Evolutionary conservation across 2,113 vertebrate genomes (phyloP).

Genomic region (Crotophaga sulcirostris): DNA sequence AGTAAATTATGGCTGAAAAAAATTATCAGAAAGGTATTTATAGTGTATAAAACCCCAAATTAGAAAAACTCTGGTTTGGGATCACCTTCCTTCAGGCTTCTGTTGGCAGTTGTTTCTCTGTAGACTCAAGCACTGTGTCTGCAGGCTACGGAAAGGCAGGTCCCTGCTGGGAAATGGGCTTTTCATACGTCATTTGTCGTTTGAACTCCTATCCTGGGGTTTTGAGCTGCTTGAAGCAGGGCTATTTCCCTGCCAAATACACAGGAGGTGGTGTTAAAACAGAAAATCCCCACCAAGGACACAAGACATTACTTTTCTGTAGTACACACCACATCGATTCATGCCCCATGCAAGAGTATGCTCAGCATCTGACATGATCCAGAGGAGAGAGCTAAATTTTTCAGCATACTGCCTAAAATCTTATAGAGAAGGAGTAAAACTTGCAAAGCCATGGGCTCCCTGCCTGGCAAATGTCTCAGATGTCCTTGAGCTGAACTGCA

Average conservation of each 20-base stretch:
- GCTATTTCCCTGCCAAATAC: not conserved
- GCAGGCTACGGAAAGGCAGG: not conserved
- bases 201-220: not conserved
- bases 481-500: not conserved
- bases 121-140: not conserved
- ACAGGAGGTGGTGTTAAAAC: not conserved
- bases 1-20: not conserved
- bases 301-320: not conserved
- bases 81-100: not conserved
- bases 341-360: rapidly evolving
- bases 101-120: not conserved
- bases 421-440: not conserved
- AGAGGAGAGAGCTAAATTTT: not conserved
- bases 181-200: not conserved
- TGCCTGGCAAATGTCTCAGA: rapidly evolving
- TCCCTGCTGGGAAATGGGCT: not conserved
- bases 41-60: not conserved
- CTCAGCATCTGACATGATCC: not conserved
- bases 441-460: rapidly evolving
- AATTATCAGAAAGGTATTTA: not conserved
- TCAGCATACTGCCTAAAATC: not conserved
- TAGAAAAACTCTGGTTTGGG: not conserved
- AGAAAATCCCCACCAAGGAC: not conserved
- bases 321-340: not conserved
- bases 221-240: not conserved